phyloP scores from a whole-genome alignment of 1,140 invertebrate species.

The Papilio xuthus region DNA sequence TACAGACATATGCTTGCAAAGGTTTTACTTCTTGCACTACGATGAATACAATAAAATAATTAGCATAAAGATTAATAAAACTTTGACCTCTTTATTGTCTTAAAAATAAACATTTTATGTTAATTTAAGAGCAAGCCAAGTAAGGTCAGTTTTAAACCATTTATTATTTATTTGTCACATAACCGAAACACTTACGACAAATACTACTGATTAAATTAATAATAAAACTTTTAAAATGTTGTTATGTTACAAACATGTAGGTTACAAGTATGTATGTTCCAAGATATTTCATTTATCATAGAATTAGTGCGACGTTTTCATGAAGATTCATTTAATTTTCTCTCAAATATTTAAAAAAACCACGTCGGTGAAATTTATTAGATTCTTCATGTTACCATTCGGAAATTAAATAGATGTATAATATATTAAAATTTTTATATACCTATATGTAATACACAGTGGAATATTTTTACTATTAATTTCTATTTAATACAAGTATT shows the following conservation, averaged over 20 bases:
- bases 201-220: neutral
- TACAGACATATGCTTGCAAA: neutral
- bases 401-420: neutral
- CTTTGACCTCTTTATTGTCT: constrained; percentile 5
- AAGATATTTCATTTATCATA: neutral
- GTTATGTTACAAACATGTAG: neutral
- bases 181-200: neutral
- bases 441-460: no score
- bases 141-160: neutral
- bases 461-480: no score
- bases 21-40: neutral
- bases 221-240: neutral
- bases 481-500: neutral
- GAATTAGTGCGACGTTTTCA: neutral
- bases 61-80: neutral
- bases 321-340: neutral
- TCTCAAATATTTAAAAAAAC: no score
- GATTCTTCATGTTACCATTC: neutral
- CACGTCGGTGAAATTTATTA: neutral
- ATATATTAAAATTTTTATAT: no score
- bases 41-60: neutral
- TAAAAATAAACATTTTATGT: neutral
- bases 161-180: neutral
- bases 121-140: neutral
- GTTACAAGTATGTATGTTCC: neutral